Evolutionary conservation across 2,888 invertebrate genomes (phyloP), one percentile per base, ranked within the genome.

Genomic region (Drosophila pseudotalamancana): DNA sequence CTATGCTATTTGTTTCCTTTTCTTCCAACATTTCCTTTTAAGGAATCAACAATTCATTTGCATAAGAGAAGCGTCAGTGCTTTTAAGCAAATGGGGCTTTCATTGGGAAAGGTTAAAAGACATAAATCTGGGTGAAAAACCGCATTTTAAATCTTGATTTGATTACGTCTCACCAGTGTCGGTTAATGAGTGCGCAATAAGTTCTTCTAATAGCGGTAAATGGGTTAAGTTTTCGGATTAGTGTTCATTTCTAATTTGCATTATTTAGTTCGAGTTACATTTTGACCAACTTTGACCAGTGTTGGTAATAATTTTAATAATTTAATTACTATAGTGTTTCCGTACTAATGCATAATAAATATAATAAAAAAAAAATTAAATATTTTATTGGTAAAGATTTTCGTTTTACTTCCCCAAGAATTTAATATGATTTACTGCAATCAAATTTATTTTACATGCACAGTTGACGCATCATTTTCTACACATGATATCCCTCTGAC

Each of bases 81-180:
- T 12, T 29, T 29, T 21, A 21, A 46, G 11, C 31, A 34, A 35
- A 5, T 35, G 3, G 6, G n/a, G 16, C 1, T 14, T n/a, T 14
- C 6, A n/a, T 12, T 12, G 6, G 2, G 3, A 14, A 46, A 48
- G 25, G 35, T 19, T 35, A 6, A 48, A 48, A 27, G 8, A 23
- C 16, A 49, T 49, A 49, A 49, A 35, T 49, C 25, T 12, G 12
- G n/a, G 14, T 2, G 31, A 6, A 11, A n/a, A 21, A 46, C 32
- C 45, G 19, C 31, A 43, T 46, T 32, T 45, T 18, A 31, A 3
- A 19, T 12, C 12, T 31, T 0, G 18, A 14, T 31, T 45, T 46
- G 46, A 11, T 14, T 46, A 31, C 32, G 21, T 11, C n/a, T 16
- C 14, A 2, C 43, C 43, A 29, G 40, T 42, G 40, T 25, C 18